Conservation (phyloP, 35 echinoderm and acorn worm genomes). For the Eucidaris tribuloides region DNA sequence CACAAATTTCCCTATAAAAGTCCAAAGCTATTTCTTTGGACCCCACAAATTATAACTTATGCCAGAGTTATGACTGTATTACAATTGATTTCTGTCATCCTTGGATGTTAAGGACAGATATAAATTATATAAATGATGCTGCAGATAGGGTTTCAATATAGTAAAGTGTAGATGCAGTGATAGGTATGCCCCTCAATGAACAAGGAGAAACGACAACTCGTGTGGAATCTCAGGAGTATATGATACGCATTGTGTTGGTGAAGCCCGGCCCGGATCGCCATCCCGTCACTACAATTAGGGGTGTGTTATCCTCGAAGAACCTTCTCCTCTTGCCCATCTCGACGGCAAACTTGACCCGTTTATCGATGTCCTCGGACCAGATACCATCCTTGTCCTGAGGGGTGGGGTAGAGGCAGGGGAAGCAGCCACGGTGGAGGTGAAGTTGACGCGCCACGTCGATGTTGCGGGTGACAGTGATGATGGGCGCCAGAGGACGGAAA, state of each 20-base stretch:
- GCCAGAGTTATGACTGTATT: no score
- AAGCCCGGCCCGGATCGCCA: conserved; percentile 89
- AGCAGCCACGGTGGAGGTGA: conserved; percentile 82
- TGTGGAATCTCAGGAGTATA: conserved; percentile 60
- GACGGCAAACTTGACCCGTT: conserved; percentile 79
- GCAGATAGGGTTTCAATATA: no score
- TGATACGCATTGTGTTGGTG: conserved; percentile 95
- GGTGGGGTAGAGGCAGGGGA: conserved; percentile 61
- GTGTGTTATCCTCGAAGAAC: conserved; percentile 73
- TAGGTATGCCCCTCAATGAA: no score
- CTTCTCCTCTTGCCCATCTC: conserved; percentile 55
- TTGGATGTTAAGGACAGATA: no score
- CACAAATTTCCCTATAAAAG: no score
- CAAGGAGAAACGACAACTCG: no score
- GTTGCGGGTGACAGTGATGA: conserved; percentile 72
- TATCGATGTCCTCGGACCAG: conserved; percentile 90
- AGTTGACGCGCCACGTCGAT: conserved; percentile 61
- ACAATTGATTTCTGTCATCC: no score
- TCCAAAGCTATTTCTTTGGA: no score
- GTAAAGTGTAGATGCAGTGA: no score
- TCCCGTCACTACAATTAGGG: conserved; percentile 82
- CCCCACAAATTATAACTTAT: no score
- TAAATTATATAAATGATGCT: no score
- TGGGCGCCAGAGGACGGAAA: conserved; percentile 86
- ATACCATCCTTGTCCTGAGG: conserved; percentile 2